Conservation (phyloP, 2,113 vertebrate genomes). For the Sinocyclocheilus anophthalmus region DNA sequence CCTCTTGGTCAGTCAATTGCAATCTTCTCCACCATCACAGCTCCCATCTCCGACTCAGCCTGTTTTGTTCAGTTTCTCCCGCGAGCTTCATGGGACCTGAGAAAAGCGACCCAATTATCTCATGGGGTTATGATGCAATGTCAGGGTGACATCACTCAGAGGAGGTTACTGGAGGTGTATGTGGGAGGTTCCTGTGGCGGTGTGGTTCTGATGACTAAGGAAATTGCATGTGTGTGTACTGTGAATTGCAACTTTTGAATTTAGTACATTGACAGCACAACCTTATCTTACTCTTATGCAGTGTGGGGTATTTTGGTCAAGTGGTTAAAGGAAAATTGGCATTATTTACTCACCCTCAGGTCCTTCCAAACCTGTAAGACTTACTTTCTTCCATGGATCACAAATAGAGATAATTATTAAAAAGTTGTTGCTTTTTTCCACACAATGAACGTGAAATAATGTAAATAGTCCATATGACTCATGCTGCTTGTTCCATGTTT, state of each 20-base stretch:
- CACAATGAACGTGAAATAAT: not conserved
- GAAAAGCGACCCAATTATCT: slow-evolving; percentile 49
- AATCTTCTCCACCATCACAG: slow-evolving; percentile 9
- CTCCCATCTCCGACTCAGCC: not conserved
- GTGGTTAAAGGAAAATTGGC: not conserved
- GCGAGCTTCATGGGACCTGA: not conserved
- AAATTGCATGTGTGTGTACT: slow-evolving; percentile 36
- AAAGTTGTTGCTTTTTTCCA: not conserved
- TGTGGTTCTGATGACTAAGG: slow-evolving; percentile 12
- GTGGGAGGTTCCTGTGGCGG: slow-evolving; percentile 35
- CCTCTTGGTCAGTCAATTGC: slow-evolving; percentile 14
- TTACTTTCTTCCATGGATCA: not conserved
- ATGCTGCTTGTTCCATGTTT: not conserved
- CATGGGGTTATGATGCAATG: slow-evolving; percentile 62
- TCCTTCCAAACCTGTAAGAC: not conserved
- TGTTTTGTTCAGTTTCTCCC: slow-evolving; percentile 16
- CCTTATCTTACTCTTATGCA: slow-evolving; percentile 48
- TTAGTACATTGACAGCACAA: slow-evolving; percentile 64
- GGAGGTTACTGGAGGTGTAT: slow-evolving; percentile 66
- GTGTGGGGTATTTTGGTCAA: not conserved
- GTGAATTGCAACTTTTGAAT: not conserved
- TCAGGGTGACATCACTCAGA: slow-evolving; percentile 63
- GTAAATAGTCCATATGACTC: not conserved
- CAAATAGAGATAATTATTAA: not conserved
- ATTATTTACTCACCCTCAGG: not conserved